Percentiles rank a stretch among this genome's conserved stretches.
phyloP scores from a whole-genome alignment of 2,113 vertebrate genomes.

The Cynocephalus volans region DNA sequence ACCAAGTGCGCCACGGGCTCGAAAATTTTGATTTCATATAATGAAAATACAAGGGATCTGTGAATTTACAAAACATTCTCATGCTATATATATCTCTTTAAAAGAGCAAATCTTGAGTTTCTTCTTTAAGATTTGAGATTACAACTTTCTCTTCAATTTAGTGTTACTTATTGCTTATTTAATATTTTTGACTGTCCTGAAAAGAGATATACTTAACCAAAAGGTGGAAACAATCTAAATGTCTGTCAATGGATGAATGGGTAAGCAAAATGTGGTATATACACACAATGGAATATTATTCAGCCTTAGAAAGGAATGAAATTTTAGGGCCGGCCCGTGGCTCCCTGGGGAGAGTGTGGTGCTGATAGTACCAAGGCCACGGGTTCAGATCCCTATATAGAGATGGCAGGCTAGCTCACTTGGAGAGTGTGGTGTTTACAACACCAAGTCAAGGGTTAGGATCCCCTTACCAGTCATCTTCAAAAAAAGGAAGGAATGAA shows the following conservation, averaged over 20 bases:
- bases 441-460: too few species aligned
- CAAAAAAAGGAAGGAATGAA: neutral
- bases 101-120: slow-evolving; percentile 11
- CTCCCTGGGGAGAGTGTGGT: too few species aligned
- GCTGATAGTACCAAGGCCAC: too few species aligned
- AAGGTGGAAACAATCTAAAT: neutral
- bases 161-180: neutral
- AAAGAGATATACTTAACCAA: neutral
- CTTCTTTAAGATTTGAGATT: slow-evolving; percentile 30
- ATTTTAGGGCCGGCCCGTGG: neutral
- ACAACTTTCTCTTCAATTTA: neutral
- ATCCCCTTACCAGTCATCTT: too few species aligned
- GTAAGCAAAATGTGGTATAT: neutral
- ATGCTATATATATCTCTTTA: neutral
- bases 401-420: too few species aligned
- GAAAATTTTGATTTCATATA: neutral
- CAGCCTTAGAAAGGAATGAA: neutral
- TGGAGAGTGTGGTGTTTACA: too few species aligned
- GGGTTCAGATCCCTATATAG: too few species aligned
- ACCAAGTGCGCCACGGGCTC: too few species aligned
- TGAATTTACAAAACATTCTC: neutral
- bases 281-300: neutral
- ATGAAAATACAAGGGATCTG: neutral
- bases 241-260: neutral
- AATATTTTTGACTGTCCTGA: neutral